Base-by-base conservation (phyloP, 2,888 invertebrate genomes). In the Cancer borealis region DNA sequence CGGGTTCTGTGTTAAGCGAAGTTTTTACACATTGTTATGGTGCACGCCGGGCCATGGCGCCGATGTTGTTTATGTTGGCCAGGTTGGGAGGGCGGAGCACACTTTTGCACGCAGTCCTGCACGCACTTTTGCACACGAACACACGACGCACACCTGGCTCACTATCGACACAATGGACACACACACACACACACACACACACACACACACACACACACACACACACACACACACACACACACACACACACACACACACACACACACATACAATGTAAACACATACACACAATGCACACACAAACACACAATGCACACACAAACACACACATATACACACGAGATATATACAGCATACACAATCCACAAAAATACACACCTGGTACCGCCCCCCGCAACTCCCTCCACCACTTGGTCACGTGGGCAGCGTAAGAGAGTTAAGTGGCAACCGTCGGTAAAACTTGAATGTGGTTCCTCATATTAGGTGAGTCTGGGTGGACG, bases 141-240 rank as follows among this genome's bases (percentile, higher is more conserved):
- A 73, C 73, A 26, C 73, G 73, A 8, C 26, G 14, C 17, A 73
- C 73, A 73, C 73, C 3, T n/a, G 26, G n/a, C 30, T 10, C 79
- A 79, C 30, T 30, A 26, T 10, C 26, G 12, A 79, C 30, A 30
- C 26, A 79, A 39, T 30, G 30, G 30, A 79, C 26, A 26, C 30
- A 79, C 30, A 30, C 79, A 79, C 30, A 30, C 79, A 79, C 79
- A 30, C 66, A 79, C 30, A 30, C 79, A 79, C 30, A 79, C 79
- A 79, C n/a, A 79, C n/a, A 30, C 26, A 26, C 79, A 79, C 79
- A 79, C 79, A 79, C 79, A 79, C n/a, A 30, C 79, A 79, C 79
- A 79, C 30, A 79, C n/a, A 79, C 30, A 79, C 30, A 79, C 79
- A 30, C n/a, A n/a, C 30, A 30, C 79, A 26, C 79, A 66, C 66